Base-by-base conservation (phyloP, 2,113 vertebrate genomes). In the crab-eating macaque (Macaca fascicularis) region DNA sequence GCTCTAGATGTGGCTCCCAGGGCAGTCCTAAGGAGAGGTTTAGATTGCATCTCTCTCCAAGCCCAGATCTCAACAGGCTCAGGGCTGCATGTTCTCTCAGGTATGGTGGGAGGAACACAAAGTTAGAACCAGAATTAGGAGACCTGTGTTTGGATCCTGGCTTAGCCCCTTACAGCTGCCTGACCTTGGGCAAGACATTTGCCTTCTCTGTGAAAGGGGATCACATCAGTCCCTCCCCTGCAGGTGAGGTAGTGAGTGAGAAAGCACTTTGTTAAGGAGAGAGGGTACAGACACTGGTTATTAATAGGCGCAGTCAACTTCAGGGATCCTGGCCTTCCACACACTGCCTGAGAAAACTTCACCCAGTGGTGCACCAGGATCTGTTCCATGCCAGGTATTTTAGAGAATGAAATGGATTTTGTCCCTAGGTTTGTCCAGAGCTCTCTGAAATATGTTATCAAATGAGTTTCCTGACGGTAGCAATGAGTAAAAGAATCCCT, bases 211-310 rank as follows among this genome's bases (percentile, higher is more conserved):
- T 91, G 27, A 72, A 75, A 89, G 40, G 35, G 22, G 38, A 43
- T 78, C 80, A 13, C 12, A 27, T 72, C 67, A 50, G 2, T 11
- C 50, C 17, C 8, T 90, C 10, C 59, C 7, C 48, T 52, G 8
- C 8, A 89, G 43, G 32, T 95, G 25, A 79, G 52, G 35, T 55
- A 30, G 17, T 57, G 19, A 97, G 64, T 75, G 59, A 76, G 76
- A 67, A 95, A 82, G 59, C 22, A 14, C 64, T 96, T 74, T 57
- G 27, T 76, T 69, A 90, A 87, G 84, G 76, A 94, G 61, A 70
- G 43, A 61, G 59, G 5, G 20, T 88, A 38, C 45, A 76, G 69
- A 50, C 40, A 70, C 19, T 40, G 50, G 67, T 45, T 48, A 48
- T 76, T 81, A 67, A 64, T 1, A 17, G 87, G 57, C 16, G 0